phyloP scores from a whole-genome alignment of 1,140 invertebrate species.

The Propsilocerus akamusi region DNA sequence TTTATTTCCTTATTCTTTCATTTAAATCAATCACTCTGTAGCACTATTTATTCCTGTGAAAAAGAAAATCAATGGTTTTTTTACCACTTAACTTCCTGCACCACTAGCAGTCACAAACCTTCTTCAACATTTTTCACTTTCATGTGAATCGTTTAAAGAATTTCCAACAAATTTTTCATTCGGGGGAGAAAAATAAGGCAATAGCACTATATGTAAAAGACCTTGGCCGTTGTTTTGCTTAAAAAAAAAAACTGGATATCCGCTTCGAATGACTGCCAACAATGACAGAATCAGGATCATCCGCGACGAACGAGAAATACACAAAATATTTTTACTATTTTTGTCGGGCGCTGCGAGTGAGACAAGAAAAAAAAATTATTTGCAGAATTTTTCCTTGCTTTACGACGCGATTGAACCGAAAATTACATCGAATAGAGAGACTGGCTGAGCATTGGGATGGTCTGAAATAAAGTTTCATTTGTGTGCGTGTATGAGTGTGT shows the following conservation, averaged over 20 bases:
- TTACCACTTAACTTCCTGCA: no score
- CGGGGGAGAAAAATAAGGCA: neutral
- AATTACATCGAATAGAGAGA: neutral
- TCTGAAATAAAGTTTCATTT: neutral
- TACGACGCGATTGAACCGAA: neutral
- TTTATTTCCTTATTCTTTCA: no score
- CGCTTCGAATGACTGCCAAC: constrained; percentile 2
- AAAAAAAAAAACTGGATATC: constrained; percentile 4
- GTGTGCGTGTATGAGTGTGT: neutral
- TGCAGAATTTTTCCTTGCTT: neutral
- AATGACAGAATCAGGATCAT: constrained; percentile 2
- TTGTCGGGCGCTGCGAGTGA: no score
- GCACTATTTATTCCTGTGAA: no score
- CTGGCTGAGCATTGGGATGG: no score
- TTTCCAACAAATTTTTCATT: no score
- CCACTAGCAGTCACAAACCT: no score
- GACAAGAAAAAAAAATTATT: no score
- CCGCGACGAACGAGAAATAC: no score
- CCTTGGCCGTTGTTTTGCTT: constrained; percentile 3
- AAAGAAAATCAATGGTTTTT: no score
- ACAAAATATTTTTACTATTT: no score
- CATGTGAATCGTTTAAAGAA: neutral
- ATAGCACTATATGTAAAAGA: constrained; percentile 3
- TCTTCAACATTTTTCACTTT: constrained; percentile 3
- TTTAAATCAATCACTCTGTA: no score